Evolutionary conservation across 1,140 invertebrate species (phyloP), one percentile per base, ranked within the genome.

Genomic region (Asobara japonica): DNA sequence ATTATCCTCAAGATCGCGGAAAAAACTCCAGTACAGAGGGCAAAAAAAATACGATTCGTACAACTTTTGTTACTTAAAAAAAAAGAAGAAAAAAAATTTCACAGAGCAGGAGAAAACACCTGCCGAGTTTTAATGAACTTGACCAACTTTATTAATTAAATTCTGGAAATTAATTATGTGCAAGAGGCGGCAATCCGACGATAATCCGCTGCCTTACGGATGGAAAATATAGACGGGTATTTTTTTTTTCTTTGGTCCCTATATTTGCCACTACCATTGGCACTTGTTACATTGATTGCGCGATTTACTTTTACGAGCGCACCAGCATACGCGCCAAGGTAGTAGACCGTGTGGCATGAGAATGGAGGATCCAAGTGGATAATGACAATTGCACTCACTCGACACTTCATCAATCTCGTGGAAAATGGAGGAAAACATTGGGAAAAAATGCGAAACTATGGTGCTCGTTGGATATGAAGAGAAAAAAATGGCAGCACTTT

Each of bases 231-330:
- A 7, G 13, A 45, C n/a, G n/a, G 41, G 41, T 45, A 16, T 45
- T 45, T 45, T n/a, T n/a, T n/a, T n/a, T n/a, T n/a, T n/a, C n/a
- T n/a, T n/a, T n/a, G n/a, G 41, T 45, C 13, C 41, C 7, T 16
- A 16, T 45, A 7, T 13, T n/a, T 45, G 41, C 10, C n/a, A 45
- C 41, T 45, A 16, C 41, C 41, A 45, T 16, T 45, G 22, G 51
- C 51, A 56, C 51, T 56, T 56, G 51, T 56, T 56, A 56, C 51
- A 56, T 56, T 56, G 76, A 79, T 81, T 81, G 79, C 75, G 36
- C 70, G 77, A 81, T 81, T 80, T 79, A 78, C 70, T 80, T 80
- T 76, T 56, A 80, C 74, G 77, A 80, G 51, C 76, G 64, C 72
- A 56, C 22, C 66, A 48, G 25, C 51, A 22, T 56, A 25, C 13